Percentiles rank a stretch among this genome's conserved stretches.
phyloP scores from a whole-genome alignment of 2,113 vertebrate species.

The Pelvicachromis taeniatus region DNA sequence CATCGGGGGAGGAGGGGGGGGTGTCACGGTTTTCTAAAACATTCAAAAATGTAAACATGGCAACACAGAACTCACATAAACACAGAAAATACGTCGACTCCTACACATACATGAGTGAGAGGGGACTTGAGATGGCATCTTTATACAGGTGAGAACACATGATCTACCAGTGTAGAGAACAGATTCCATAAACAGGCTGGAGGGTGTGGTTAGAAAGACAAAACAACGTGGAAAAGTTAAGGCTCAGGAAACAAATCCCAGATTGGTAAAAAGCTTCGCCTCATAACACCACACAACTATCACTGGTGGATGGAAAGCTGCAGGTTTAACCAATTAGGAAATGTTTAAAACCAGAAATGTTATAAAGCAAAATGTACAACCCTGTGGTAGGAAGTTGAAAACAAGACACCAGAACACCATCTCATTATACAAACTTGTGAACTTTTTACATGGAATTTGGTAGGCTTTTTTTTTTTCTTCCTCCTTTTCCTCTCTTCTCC shows the following conservation, averaged over 20 bases:
- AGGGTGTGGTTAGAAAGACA: conserved; percentile 25
- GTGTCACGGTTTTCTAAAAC: conserved; percentile 18
- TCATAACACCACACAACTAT: conserved; percentile 18
- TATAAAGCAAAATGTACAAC: conserved; percentile 11
- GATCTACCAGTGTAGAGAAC: conserved; percentile 54
- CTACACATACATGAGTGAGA: conserved; percentile 1
- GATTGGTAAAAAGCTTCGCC: background rate
- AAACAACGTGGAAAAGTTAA: conserved; percentile 26
- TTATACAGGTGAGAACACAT: conserved; percentile 31
- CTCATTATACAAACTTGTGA: conserved; percentile 24
- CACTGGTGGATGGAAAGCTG: conserved; percentile 48
- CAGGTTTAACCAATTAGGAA: background rate
- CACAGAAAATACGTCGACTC: background rate
- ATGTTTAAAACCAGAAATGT: conserved; percentile 10
- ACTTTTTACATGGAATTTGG: conserved; percentile 51
- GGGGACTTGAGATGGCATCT: conserved; percentile 6
- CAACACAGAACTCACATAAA: background rate
- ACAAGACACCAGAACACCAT: conserved; percentile 16
- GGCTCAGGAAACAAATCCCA: conserved; percentile 12
- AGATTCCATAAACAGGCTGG: conserved; percentile 27
- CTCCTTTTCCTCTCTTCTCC: background rate
- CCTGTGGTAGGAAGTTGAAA: conserved; percentile 5
- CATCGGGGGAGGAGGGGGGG: background rate
- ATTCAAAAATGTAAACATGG: conserved; percentile 12
- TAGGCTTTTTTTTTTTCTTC: background rate